Base-by-base conservation (phyloP, 2,797 vertebrate species). In the Gallinago stenura region DNA sequence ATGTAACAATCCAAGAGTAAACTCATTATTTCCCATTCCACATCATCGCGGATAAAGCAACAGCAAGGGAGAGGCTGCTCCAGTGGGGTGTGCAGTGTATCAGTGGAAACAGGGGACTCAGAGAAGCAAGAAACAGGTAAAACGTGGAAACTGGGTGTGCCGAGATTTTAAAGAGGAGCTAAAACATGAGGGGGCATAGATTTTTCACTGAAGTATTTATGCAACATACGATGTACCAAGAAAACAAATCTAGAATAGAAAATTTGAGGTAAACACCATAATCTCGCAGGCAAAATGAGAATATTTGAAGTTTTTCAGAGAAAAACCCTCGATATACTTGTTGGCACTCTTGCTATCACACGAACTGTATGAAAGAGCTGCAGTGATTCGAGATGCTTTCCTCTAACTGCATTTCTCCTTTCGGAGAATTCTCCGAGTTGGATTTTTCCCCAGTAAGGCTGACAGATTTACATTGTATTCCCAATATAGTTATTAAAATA, bases 401-500 rank as follows among this genome's bases (percentile, higher is more conserved):
- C n/a, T 61, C 50, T 39, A 84, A 73, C 83, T 13, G 37, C 15
- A 6, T 66, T 93, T 87, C 46, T 50, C 28, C 57, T 89, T 80
- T 35, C 28, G 43, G 26, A 70, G 69, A 20, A 73, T 70, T 77
- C 33, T 35, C 15, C 10, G 1, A 43, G 85, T 87, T 93, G 8
- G 30, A 18, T 85, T 73, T 87, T 61, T 68, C 85, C 60, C 37
- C 79, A 41, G 46, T 6, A 15, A 45, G 64, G 64, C 37, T 95
- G 94, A 92, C 83, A 92, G 91, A 87, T 90, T 93, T 86, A 77
- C 61, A 39, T n/a, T 33, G 16, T 81, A 88, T 64, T 95, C 90
- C 94, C 90, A 93, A 86, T 60, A 86, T 4, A 94, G 92, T 73
- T 87, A 95, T 87, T 93, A 86, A 91, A 95, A 94, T 94, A 50